Conservation (phyloP, 2,797 vertebrate species). For the Falco cherrug region DNA sequence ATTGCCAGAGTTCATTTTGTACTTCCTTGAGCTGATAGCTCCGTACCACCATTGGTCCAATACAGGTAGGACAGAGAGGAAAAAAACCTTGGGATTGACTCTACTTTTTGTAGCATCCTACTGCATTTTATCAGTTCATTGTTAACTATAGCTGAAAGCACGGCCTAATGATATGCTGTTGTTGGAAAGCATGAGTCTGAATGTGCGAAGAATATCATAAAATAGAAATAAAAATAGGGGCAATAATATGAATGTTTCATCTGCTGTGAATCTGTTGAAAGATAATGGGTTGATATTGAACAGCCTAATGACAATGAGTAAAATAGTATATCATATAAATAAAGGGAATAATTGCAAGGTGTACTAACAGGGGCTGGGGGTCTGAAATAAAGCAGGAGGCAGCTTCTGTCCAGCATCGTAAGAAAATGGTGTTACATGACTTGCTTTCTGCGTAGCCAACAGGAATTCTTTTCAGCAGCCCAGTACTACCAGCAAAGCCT, state of each 20-base stretch:
- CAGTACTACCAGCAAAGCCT: background rate
- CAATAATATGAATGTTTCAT: slow-evolving; percentile 53
- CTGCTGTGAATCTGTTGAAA: slow-evolving; percentile 32
- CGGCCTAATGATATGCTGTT: slow-evolving; percentile 41
- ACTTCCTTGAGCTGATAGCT: background rate
- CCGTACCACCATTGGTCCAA: background rate
- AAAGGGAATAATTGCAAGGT: slow-evolving; percentile 8
- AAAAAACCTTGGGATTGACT: background rate
- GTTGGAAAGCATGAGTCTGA: slow-evolving; percentile 3
- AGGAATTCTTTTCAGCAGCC: background rate
- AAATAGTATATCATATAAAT: slow-evolving; percentile 54
- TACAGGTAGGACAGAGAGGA: background rate
- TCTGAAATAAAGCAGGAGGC: background rate
- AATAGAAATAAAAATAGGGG: slow-evolving; percentile 48
- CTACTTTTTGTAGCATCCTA: background rate
- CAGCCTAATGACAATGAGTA: slow-evolving; percentile 37
- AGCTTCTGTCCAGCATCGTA: background rate
- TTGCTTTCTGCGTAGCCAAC: background rate
- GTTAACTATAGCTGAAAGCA: slow-evolving; percentile 51
- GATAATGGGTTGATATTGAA: slow-evolving; percentile 48
- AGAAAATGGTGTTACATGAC: background rate
- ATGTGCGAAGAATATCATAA: background rate
- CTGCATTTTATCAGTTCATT: slow-evolving; percentile 13
- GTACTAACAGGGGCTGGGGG: background rate
- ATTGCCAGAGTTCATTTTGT: background rate